Conservation (phyloP, 2,797 vertebrate species). For the Octomys mimax region DNA sequence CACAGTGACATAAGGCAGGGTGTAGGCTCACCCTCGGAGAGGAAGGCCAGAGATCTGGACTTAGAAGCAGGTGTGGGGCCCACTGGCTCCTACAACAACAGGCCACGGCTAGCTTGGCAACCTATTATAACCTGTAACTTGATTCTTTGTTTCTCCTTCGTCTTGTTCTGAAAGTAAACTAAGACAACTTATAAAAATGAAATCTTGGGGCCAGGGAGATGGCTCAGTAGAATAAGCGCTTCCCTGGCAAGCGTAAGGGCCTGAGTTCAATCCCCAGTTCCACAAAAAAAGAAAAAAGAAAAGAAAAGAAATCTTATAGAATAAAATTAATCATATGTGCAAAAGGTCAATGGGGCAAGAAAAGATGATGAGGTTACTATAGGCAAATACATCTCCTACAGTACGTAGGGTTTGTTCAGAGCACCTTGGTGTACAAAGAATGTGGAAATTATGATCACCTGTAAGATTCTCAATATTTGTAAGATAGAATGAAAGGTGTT, state of each 20-base stretch:
- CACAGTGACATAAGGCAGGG: not conserved
- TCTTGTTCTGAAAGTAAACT: not conserved
- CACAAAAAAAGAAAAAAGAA: too few relatives aligned
- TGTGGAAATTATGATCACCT: not conserved
- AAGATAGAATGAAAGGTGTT: not conserved
- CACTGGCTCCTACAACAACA: not conserved
- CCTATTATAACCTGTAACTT: not conserved
- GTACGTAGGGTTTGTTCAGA: not conserved
- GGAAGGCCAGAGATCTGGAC: not conserved
- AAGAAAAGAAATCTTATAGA: not conserved
- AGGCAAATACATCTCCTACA: not conserved
- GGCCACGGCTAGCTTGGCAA: not conserved
- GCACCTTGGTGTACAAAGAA: not conserved
- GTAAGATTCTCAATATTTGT: not conserved
- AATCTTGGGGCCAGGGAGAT: too few relatives aligned
- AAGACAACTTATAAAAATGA: constrained; percentile 10
- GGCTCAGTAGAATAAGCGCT: too few relatives aligned
- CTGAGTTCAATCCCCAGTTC: too few relatives aligned
- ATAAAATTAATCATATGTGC: not conserved
- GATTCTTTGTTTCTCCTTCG: not conserved
- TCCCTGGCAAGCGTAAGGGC: too few relatives aligned
- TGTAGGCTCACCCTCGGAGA: not conserved
- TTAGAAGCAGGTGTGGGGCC: not conserved
- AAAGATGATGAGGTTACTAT: not conserved
- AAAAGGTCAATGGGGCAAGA: not conserved